Evolutionary conservation across 2,113 vertebrate species (phyloP).

Genomic region (Chloropsis cyanopogon): DNA sequence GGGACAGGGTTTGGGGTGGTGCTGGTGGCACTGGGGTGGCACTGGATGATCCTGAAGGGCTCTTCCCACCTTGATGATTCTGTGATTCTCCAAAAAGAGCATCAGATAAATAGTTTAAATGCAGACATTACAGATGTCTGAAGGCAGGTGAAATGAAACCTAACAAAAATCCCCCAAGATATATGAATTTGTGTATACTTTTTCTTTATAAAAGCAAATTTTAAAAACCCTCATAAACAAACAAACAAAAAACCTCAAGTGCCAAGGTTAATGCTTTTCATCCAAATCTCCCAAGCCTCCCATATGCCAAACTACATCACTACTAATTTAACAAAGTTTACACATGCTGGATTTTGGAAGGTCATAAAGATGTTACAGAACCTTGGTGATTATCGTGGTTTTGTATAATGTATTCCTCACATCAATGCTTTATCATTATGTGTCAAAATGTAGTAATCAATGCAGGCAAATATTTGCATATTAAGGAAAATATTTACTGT

Average conservation of each 20-base stretch:
- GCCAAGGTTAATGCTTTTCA: background rate
- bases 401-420: constrained; percentile 18
- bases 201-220: background rate
- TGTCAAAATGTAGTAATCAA: constrained; percentile 21
- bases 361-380: constrained; percentile 34
- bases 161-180: background rate
- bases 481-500: background rate
- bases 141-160: background rate
- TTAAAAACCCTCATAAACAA: background rate
- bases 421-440: background rate
- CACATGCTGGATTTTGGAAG: background rate
- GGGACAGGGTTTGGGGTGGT: background rate
- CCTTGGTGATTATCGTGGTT: background rate
- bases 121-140: background rate
- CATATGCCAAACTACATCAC: constrained; percentile 39
- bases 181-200: background rate
- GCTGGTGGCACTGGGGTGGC: background rate
- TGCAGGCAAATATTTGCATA: background rate
- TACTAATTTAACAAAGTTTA: constrained; percentile 44
- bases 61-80: background rate
- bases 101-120: background rate
- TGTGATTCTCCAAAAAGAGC: background rate
- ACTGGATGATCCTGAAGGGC: accelerated
- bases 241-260: background rate
- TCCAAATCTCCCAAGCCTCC: constrained; percentile 20